Evolutionary conservation across 2,797 vertebrate genomes (phyloP), one percentile per base, ranked within the genome.

Genomic region (Pampus argenteus): DNA sequence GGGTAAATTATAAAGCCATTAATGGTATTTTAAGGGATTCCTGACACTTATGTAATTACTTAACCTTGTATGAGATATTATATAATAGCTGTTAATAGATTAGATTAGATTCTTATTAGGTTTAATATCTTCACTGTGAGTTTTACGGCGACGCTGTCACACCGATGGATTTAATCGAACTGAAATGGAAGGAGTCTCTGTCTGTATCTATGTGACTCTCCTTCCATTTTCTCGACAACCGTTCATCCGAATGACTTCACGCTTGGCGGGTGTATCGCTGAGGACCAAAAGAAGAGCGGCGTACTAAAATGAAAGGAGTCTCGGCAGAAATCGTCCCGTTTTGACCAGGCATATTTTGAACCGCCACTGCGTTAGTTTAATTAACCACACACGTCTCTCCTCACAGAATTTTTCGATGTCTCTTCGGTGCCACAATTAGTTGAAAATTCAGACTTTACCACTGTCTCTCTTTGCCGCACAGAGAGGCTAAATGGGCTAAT

Each of bases 401-500:
- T 48, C 10, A 45, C n/a, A 50, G 22, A 28, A 26, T 44, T 40
- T 58, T 70, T 6, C 18, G 1, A 18, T 1, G 8, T 47, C 20
- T 70, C 47, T 18, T 38, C 58, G 42, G 44, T n/a, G 58, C 60
- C 44, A 14, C 7, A 1, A 44, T 64, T 17, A 55, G 42, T 38
- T 52, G 20, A 17, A 74, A 68, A 45, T 62, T 60, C 65, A 71
- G 42, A 66, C 40, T 45, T 25, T 0, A 51, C 22, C 38, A 2
- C 11, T 11, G 61, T 65, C 38, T 22, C 45, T 44, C n/a, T 50
- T 47, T 48, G 38, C 63, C 25, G 6, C 9, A 45, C 20, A 10
- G n/a, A 25, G 25, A 23, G 8, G 56, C 49, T 62, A 73, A 69
- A 79, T 44, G 18, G 23, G 11, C 60, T 51, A 56, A 78, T 74